Evolutionary conservation across 2,113 vertebrate species (phyloP), one percentile per base, ranked within the genome.

Genomic region (Mesocricetus auratus): DNA sequence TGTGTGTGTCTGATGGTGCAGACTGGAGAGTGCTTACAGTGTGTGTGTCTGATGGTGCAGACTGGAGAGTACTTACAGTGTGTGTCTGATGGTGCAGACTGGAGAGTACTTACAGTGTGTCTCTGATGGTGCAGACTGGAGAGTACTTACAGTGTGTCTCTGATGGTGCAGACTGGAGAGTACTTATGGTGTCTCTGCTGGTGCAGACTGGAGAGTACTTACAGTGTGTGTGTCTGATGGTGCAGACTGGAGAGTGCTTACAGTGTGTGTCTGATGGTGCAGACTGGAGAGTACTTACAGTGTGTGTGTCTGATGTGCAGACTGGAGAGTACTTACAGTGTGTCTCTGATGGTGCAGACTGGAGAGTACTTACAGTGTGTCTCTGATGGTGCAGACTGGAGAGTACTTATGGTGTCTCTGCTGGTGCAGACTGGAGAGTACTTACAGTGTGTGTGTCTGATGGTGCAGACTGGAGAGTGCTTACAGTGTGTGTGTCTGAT

Each of bases 61-160:
- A 8, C 2, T 1, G 12, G 16, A n/a, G 7, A 1, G 31, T 29
- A 10, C 1, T 9, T 21, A 10, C 17, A 0, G n/a, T 47, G 47
- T n/a, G 33, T 3, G 0, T 31, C 3, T 1, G 24, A 4, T 50
- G n/a, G 50, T 12, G 3, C 0, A n/a, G 21, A 8, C 2, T 1
- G 12, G 16, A n/a, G 7, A 1, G 31, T 29, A 10, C 1, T 9
- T 21, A 10, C 17, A 0, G 47, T n/a, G 33, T 3, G 0, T 39
- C 47, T 31, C 3, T 1, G 24, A 4, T 50, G n/a, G 50, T 12
- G 3, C 0, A n/a, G 21, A 8, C 2, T 1, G 12, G 16, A n/a
- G 7, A 1, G 31, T 29, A 10, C 1, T 9, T 21, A 10, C 17
- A 0, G 47, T n/a, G 33, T 3, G 0, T 39, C 47, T 31, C 3